Conservation (phyloP, 2,113 vertebrate genomes). For the Gopherus flavomarginatus region DNA sequence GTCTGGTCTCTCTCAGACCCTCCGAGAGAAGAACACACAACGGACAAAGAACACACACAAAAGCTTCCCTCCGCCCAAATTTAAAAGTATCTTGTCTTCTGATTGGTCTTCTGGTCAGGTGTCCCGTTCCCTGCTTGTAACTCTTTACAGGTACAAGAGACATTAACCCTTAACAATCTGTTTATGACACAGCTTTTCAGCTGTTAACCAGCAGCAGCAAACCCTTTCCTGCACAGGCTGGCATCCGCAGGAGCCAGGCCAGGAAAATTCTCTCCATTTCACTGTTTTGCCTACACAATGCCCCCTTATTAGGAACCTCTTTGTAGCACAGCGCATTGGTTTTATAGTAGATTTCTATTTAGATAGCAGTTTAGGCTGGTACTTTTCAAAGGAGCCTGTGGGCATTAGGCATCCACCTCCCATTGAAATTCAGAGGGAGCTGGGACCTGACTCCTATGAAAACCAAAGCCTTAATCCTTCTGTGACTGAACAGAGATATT, state of each 20-base stretch:
- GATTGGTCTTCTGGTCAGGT: no score
- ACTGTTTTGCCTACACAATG: not conserved
- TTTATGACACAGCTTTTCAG: not conserved
- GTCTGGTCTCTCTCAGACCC: no score
- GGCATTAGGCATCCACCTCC: not conserved
- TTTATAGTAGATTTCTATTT: not conserved
- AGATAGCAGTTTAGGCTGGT: not conserved
- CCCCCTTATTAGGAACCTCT: not conserved
- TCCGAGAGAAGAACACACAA: no score
- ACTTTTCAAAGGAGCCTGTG: not conserved
- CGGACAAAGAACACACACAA: no score
- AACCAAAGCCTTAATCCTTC: not conserved
- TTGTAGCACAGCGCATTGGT: not conserved
- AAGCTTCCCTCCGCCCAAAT: no score
- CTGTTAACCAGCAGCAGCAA: not conserved
- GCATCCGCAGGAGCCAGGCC: not conserved
- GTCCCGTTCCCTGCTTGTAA: no score
- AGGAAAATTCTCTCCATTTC: not conserved
- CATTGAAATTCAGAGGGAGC: not conserved
- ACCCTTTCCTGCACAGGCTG: not conserved
- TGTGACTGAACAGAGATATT: not conserved
- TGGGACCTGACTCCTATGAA: not conserved
- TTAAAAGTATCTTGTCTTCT: no score
- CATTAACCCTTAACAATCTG: no score
- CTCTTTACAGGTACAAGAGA: no score